Evolutionary conservation across 2,888 invertebrate genomes (phyloP).

Genomic region (Operophtera brumata): DNA sequence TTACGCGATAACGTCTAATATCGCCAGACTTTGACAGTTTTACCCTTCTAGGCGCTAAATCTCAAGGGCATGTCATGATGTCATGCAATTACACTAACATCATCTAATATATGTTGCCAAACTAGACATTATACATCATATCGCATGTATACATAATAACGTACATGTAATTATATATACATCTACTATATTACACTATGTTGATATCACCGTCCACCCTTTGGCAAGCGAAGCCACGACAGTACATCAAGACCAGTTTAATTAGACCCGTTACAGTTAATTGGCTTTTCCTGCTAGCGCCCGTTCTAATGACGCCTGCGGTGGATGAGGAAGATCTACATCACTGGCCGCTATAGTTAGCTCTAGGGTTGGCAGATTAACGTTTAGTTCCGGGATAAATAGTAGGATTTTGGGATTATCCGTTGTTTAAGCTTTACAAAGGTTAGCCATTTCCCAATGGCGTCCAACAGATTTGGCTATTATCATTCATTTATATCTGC

Average conservation of each 20-base stretch:
- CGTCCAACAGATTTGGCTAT: neutral
- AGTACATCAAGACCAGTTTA: conserved; percentile 46
- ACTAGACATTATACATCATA: conserved; percentile 4
- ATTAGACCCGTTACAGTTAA: conserved; percentile 50
- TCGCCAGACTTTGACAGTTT: conserved; percentile 3
- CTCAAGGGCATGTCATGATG: conserved; percentile 25
- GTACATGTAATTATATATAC: conserved; percentile 16
- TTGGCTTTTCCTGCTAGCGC: conserved; percentile 44
- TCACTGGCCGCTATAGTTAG: conserved; percentile 49
- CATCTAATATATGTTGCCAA: conserved; percentile 33
- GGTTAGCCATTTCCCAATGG: conserved; percentile 20
- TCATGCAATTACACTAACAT: conserved; percentile 30
- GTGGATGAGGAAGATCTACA: conserved; percentile 49
- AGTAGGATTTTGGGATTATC: conserved; percentile 32
- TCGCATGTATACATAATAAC: too few species aligned
- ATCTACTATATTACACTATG: conserved; percentile 33
- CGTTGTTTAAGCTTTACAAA: conserved; percentile 25
- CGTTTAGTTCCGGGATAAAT: conserved; percentile 36
- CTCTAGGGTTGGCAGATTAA: conserved; percentile 40
- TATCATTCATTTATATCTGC: neutral
- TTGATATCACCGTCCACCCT: conserved; percentile 53
- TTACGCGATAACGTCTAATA: conserved; percentile 1
- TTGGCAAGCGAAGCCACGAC: conserved; percentile 63
- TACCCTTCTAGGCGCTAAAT: conserved; percentile 27
- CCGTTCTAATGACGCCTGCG: conserved; percentile 35